These are phyloP conservation scores for Temnopleurus reevesii DNA, from an alignment of 53 echinoderm and acorn worm species.

Conservation along the genomic window DNA sequence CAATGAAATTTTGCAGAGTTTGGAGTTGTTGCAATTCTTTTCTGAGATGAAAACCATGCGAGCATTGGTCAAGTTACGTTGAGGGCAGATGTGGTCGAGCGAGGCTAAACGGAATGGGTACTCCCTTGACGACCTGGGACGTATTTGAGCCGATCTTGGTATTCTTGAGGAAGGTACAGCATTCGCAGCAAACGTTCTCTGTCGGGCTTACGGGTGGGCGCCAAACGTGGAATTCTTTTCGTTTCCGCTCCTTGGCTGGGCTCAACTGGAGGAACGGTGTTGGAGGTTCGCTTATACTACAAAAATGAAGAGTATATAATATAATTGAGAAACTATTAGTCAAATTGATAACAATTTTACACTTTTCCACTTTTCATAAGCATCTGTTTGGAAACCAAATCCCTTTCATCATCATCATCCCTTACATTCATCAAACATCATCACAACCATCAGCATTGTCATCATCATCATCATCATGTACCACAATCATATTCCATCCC, in stretches of 20 bases:
- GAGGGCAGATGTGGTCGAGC: neutral
- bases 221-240: conserved; percentile 46
- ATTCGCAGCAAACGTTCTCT: conserved; percentile 88
- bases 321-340: neutral
- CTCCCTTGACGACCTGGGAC: neutral
- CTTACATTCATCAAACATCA: too few relatives aligned
- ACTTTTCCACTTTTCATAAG: too few relatives aligned
- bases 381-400: too few relatives aligned
- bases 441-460: too few relatives aligned
- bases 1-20: too few relatives aligned
- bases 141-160: conserved; percentile 58
- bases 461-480: too few relatives aligned
- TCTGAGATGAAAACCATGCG: too few relatives aligned
- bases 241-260: neutral
- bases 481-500: too few relatives aligned
- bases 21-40: too few relatives aligned
- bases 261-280: conserved; percentile 59
- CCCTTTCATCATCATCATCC: too few relatives aligned
- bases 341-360: neutral
- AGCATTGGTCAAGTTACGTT: neutral
- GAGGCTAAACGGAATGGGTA: conserved; percentile 23
- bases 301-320: neutral
- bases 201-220: conserved; percentile 41
- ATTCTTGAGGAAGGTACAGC: conserved; percentile 78
- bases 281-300: conserved; percentile 86